A percentile compares a stretch with the other conserved stretches of the same genome.
Evolutionary conservation across 2,113 vertebrate species (phyloP).

Genomic region (Actenoides lindsayi): DNA sequence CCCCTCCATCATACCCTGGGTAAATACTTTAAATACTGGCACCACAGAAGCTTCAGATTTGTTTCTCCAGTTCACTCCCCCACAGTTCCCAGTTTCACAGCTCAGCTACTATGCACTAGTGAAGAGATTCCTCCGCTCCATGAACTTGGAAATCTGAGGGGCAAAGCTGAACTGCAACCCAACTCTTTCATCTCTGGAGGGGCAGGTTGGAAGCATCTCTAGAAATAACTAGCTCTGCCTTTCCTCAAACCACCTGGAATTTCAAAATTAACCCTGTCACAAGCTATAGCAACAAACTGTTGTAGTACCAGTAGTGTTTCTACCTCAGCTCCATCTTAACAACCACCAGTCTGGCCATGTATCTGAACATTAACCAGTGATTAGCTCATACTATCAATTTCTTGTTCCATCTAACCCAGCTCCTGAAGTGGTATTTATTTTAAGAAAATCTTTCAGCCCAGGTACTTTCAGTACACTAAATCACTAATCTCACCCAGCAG

Average conservation of each 20-base stretch:
- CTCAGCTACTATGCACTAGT: not conserved
- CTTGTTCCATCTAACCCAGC: not conserved
- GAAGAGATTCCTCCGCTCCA: not conserved
- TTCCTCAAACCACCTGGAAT: not conserved
- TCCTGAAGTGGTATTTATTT: not conserved
- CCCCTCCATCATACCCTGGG: not conserved
- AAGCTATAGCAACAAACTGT: not conserved
- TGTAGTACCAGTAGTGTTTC: not conserved
- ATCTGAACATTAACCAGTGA: not conserved
- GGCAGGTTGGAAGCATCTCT: not conserved
- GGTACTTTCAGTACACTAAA: not conserved
- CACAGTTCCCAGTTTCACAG: not conserved
- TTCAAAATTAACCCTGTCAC: not conserved
- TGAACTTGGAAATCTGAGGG: not conserved
- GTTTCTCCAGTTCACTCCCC: not conserved
- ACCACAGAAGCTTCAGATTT: not conserved
- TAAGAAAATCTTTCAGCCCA: not conserved
- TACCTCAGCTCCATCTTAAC: not conserved
- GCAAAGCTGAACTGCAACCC: not conserved
- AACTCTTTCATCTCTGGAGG: not conserved
- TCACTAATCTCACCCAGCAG: not conserved
- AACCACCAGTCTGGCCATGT: not conserved
- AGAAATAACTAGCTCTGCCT: not conserved
- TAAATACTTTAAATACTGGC: not conserved
- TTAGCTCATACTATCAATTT: not conserved